Evolutionary conservation across 1,140 invertebrate genomes (phyloP), one percentile per base, ranked within the genome.

Genomic region (Meteorus sp.): DNA sequence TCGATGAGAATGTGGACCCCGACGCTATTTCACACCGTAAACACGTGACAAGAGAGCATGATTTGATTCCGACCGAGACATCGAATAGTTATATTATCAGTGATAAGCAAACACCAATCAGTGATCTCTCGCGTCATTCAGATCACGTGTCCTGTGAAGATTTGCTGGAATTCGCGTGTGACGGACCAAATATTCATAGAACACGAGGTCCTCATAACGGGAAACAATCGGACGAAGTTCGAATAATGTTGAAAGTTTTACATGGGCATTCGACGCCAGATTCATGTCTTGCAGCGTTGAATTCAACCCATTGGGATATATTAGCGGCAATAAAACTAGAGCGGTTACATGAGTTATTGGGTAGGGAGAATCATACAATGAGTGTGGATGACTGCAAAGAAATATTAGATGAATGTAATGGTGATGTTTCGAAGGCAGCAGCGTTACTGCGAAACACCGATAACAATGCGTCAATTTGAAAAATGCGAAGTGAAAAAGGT

Each of bases 141-240:
- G 90, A 94, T 73, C 92, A 93, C 65, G 93, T 95, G 0, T 94
- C 92, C 50, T 95, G 94, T 68, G 93, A 96, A 78, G 94, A 97
- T 83, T 77, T 96, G 35, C 77, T 95, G 22, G 93, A 95, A 69
- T 95, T 96, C 79, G 90, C 93, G 4, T 88, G 92, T 69, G 88
- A 92, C 66, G 90, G 90, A 54, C 90, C 91, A 0, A 90, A 88
- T 64, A 75, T 77, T 2, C 69, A 79, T 44, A 68, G 83, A 54
- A 84, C 84, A 3, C 81, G 82, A 20, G 89, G 91, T 0, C 84
- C 88, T n/a, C 85, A 88, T n/a, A 85, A 89, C 45, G 91, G 92
- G 1, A 84, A 88, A 1, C 89, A 92, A 64, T 92, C 91, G 0
- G 93, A 96, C 73, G 93, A 96, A 84, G 91, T 97, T 39, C 81